These are phyloP conservation scores for Drosophila picticornis DNA, from an alignment of 2,888 invertebrate genomes.

Conservation along the genomic window DNA sequence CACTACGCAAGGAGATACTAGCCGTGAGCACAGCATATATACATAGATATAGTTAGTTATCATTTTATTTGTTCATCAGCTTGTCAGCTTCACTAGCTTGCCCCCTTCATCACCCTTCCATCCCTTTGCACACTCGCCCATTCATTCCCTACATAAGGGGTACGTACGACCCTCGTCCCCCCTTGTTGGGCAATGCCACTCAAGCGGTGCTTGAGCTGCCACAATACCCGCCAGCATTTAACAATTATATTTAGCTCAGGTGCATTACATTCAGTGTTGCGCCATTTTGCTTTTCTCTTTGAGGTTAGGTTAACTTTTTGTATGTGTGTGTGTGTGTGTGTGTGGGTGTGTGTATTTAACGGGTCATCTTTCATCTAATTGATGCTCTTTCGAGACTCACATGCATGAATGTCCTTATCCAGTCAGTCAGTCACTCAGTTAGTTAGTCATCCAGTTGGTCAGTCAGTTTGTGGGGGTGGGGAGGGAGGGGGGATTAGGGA, in stretches of 20 bases:
- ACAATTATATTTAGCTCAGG: slow-evolving; percentile 40
- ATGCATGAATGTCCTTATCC: slow-evolving; percentile 27
- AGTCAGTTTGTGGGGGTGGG: slow-evolving; percentile 7
- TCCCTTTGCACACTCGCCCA: not conserved
- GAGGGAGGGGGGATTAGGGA: not conserved
- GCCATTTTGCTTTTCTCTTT: slow-evolving; percentile 37
- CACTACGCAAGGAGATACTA: slow-evolving; percentile 36
- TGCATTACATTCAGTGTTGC: slow-evolving; percentile 16
- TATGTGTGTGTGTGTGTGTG: slow-evolving; percentile 15
- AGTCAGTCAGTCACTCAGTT: slow-evolving; percentile 23
- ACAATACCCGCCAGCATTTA: slow-evolving; percentile 41
- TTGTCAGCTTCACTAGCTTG: slow-evolving; percentile 58
- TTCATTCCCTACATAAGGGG: not conserved
- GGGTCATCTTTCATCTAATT: slow-evolving; percentile 47
- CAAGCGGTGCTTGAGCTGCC: slow-evolving; percentile 54
- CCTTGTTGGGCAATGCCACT: slow-evolving; percentile 29
- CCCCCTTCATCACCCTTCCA: not conserved
- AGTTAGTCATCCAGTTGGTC: slow-evolving; percentile 11
- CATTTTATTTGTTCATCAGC: slow-evolving; percentile 64
- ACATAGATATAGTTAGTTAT: slow-evolving; percentile 44
- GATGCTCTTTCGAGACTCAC: slow-evolving; percentile 28
- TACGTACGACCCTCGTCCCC: not conserved
- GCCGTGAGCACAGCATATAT: slow-evolving; percentile 28
- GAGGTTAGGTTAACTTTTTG: slow-evolving; percentile 9
- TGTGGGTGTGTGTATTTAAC: slow-evolving; percentile 20